A percentile compares a stretch with the other conserved stretches of the same genome.
Conservation (phyloP, 2,113 vertebrate genomes). For the Scomber colias region DNA sequence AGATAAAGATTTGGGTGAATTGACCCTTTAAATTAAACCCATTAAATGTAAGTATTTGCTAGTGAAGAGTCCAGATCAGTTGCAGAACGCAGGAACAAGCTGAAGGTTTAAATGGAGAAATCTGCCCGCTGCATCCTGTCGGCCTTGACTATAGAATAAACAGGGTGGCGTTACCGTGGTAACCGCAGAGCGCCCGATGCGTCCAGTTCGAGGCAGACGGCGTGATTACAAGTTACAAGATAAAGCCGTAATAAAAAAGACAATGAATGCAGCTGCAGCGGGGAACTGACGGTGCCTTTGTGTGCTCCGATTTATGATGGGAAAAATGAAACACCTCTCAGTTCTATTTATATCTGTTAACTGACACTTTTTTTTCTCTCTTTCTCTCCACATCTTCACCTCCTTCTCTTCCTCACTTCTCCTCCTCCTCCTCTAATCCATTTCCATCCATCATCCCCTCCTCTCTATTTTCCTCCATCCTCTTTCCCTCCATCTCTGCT, state of each 20-base stretch:
- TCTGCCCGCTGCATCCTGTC: neutral
- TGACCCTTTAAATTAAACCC: too few relatives aligned
- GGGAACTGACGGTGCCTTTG: slow-evolving; percentile 1
- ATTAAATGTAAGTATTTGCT: too few relatives aligned
- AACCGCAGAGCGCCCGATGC: slow-evolving; percentile 13
- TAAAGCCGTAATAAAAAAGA: neutral
- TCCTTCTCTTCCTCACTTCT: neutral
- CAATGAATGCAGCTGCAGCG: neutral
- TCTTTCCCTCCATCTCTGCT: too few relatives aligned
- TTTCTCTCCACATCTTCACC: neutral
- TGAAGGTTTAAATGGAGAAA: neutral
- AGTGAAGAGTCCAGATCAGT: too few relatives aligned
- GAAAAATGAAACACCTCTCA: slow-evolving; percentile 10
- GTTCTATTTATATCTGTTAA: slow-evolving; percentile 1
- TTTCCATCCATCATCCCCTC: too few relatives aligned
- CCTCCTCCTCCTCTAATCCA: too few relatives aligned
- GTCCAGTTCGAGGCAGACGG: neutral
- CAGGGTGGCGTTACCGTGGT: slow-evolving; percentile 23
- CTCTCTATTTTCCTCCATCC: neutral
- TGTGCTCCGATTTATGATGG: slow-evolving; percentile 10
- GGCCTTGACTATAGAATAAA: neutral
- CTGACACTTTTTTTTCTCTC: neutral
- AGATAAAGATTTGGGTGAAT: too few relatives aligned
- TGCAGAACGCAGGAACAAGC: neutral
- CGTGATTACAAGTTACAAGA: slow-evolving; percentile 3